phyloP scores from a whole-genome alignment of 2,113 vertebrate species.

The Pangasianodon gigas region DNA sequence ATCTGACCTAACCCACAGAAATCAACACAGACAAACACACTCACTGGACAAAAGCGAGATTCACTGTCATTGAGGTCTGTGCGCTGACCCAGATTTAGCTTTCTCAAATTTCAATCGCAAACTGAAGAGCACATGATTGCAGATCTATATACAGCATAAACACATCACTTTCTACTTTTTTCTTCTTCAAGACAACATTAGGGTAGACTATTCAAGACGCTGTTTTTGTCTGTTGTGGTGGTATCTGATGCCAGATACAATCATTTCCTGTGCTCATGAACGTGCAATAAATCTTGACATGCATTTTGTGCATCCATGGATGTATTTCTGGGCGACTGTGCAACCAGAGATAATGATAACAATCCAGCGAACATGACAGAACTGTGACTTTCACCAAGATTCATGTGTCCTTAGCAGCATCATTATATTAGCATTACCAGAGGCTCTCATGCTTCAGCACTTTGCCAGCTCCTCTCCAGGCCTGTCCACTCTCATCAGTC shows the following conservation, averaged over 20 bases:
- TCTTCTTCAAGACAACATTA: not conserved
- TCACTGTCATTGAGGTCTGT: not conserved
- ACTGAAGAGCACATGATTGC: not conserved
- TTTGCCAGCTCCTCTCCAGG: conserved; percentile 31
- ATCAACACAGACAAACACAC: conserved; percentile 26
- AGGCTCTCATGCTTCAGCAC: conserved; percentile 68
- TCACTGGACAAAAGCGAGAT: not conserved
- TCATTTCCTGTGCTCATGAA: not conserved
- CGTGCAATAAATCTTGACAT: not conserved
- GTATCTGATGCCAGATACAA: not conserved
- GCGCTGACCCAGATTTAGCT: conserved; percentile 26
- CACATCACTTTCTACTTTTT: not conserved
- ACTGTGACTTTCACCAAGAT: conserved; percentile 40
- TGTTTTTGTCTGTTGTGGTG: not conserved
- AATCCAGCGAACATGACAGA: conserved; percentile 44
- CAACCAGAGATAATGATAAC: conserved; percentile 32
- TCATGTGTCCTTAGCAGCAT: conserved; percentile 54
- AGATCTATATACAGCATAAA: not conserved
- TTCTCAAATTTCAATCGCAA: not conserved
- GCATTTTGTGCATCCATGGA: conserved; percentile 3
- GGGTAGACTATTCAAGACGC: not conserved
- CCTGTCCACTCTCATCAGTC: conserved; percentile 51
- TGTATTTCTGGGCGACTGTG: conserved; percentile 32
- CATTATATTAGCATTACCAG: conserved; percentile 67
- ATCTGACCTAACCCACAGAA: conserved; percentile 52